Conservation (phyloP, 2,797 vertebrate species). For the Parotocinclus haroldoi region DNA sequence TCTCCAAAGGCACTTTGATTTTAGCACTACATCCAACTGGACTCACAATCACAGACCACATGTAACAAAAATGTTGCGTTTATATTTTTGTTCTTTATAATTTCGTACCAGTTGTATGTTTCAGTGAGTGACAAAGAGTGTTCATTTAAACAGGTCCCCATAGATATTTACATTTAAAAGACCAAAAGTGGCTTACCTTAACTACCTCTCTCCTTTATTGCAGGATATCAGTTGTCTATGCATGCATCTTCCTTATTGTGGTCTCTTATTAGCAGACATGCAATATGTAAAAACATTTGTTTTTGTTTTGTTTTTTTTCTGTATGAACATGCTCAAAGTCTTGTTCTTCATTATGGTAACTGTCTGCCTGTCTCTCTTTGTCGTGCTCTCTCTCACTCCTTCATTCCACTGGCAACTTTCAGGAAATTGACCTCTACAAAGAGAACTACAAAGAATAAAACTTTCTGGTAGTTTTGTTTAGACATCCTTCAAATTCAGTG, state of each 20-base stretch:
- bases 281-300: constrained; percentile 14
- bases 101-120: too few relatives aligned
- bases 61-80: too few relatives aligned
- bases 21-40: too few relatives aligned
- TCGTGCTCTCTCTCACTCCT: constrained; percentile 68
- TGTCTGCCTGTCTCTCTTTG: constrained; percentile 69
- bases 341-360: constrained; percentile 24
- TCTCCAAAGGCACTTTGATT: too few relatives aligned
- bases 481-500: too few relatives aligned
- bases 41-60: too few relatives aligned
- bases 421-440: too few relatives aligned
- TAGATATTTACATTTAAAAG: constrained; percentile 80
- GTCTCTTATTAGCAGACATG: constrained; percentile 71
- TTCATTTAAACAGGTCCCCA: constrained; percentile 68
- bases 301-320: constrained; percentile 32
- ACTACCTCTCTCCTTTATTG: constrained; percentile 75
- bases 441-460: too few relatives aligned
- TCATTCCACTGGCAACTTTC: too few relatives aligned
- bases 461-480: too few relatives aligned
- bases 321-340: not conserved
- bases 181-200: constrained; percentile 71
- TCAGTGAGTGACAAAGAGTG: too few relatives aligned
- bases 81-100: too few relatives aligned
- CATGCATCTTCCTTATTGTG: constrained; percentile 70
- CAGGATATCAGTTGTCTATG: constrained; percentile 75